Base-by-base conservation (phyloP, 2,797 vertebrate genomes). In the Pelobates cultripes region DNA sequence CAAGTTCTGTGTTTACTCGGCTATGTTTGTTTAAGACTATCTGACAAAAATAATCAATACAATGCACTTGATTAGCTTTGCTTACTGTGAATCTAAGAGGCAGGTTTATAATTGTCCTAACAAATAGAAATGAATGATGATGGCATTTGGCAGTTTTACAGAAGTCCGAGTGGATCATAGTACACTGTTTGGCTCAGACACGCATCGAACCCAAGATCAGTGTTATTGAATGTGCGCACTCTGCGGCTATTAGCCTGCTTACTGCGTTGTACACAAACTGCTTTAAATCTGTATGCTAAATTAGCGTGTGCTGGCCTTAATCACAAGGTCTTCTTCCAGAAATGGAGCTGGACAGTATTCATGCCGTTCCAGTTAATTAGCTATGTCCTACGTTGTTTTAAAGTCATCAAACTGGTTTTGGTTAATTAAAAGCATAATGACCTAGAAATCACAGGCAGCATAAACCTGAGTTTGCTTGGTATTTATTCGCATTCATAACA, bases 21-120 rank as follows among this genome's bases (percentile, higher is more conserved):
- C 69, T 15, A 68, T 73, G 70, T 82, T 82, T 82, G 63, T 77
- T 82, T 61, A 73, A 69, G 51, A 73, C 14, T 17, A 43, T 3
- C 12, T 28, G 14, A 14, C 17, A 53, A 63, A n/a, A 70, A n/a
- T 5, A 71, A 77, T 77, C 70, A 57, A 82, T 78, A 57, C 43
- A 47, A 61, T 57, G 61, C 57, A 70, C n/a, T 4, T 71, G 67
- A 72, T 82, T 60, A 63, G 5, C 71, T 70, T 75, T 75, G 51
- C 67, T 14, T 66, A 53, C 67, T 43, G 13, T 43, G 28, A 66
- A 28, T 43, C 28, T 4, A 6, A 40, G 10, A 64, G 61, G n/a
- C 61, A 40, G 61, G 61, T 64, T 64, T 41, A 7, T 64, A 64
- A 64, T 15, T 64, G 42, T 68, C 42, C 45, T 68, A 43, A 13